Evolutionary conservation across 1,140 invertebrate species (phyloP).

Genomic region (Anastatus disparis): DNA sequence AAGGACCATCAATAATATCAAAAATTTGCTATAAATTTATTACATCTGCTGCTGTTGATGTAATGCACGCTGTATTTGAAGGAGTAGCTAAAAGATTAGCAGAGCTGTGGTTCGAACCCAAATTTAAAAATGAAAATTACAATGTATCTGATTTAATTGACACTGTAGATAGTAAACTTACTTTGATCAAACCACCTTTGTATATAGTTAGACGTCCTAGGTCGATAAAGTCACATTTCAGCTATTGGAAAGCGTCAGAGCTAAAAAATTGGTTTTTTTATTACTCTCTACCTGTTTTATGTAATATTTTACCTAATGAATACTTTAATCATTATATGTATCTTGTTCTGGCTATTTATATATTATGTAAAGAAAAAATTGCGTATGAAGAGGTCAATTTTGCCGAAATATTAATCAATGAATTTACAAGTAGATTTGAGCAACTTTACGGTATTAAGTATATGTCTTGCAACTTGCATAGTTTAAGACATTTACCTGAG

Average conservation of each 20-base stretch:
- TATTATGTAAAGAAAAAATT: slow-evolving; percentile 24
- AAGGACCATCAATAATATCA: no score
- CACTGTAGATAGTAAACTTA: no score
- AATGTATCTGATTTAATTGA: slow-evolving; percentile 31
- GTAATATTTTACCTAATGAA: slow-evolving; percentile 11
- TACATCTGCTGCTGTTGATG: slow-evolving; percentile 18
- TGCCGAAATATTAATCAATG: no score
- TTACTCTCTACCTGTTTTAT: slow-evolving; percentile 38
- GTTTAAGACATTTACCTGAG: no score
- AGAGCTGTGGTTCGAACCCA: slow-evolving; percentile 37
- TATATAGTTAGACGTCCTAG: slow-evolving; percentile 29
- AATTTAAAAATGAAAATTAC: slow-evolving; percentile 4
- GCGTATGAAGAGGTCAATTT: slow-evolving; percentile 2
- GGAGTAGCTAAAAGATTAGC: slow-evolving; percentile 39
- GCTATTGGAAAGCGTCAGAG: slow-evolving; percentile 40
- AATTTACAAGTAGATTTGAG: no score
- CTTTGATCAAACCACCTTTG: slow-evolving; percentile 35
- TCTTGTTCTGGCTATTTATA: no score
- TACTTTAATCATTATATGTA: slow-evolving; percentile 30
- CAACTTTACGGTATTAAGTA: no score
- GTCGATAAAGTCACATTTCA: slow-evolving; percentile 26
- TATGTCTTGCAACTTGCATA: no score
- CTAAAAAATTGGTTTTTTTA: no score
- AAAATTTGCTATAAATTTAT: slow-evolving; percentile 15
- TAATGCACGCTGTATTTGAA: slow-evolving; percentile 30